A percentile compares a stretch with the other conserved stretches of the same genome.
These are phyloP conservation scores for Oxyruncus cristatus DNA, from an alignment of 2,113 vertebrate genomes.

Conservation along the genomic window DNA sequence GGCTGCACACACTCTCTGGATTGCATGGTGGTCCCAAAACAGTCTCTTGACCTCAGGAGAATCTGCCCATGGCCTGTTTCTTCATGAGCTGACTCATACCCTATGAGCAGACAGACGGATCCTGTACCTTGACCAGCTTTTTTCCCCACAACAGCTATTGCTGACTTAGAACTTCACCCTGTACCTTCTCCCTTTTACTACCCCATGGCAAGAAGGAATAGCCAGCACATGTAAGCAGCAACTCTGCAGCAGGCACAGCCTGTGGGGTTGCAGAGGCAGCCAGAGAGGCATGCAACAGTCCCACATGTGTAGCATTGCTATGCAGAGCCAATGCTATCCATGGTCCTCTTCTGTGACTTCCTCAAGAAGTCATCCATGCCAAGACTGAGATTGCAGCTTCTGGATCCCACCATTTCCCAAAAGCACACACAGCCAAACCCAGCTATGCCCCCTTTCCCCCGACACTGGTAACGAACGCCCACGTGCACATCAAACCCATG, in stretches of 20 bases:
- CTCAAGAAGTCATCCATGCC: not conserved
- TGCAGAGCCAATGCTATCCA: not conserved
- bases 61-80: not conserved
- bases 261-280: not conserved
- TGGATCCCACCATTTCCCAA: not conserved
- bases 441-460: not conserved
- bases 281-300: not conserved
- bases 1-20: not conserved
- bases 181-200: not conserved
- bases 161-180: not conserved
- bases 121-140: not conserved
- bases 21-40: not conserved
- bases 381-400: not conserved
- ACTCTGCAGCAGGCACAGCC: not conserved
- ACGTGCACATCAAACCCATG: conserved; percentile 44
- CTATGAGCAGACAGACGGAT: not conserved
- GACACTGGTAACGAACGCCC: not conserved
- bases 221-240: not conserved
- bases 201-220: not conserved
- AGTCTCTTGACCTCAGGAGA: not conserved
- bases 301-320: not conserved
- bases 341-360: not conserved
- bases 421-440: not conserved
- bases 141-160: not conserved
- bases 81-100: not conserved